phyloP scores from a whole-genome alignment of 1,140 invertebrate genomes.

The Teleopsis dalmanni region DNA sequence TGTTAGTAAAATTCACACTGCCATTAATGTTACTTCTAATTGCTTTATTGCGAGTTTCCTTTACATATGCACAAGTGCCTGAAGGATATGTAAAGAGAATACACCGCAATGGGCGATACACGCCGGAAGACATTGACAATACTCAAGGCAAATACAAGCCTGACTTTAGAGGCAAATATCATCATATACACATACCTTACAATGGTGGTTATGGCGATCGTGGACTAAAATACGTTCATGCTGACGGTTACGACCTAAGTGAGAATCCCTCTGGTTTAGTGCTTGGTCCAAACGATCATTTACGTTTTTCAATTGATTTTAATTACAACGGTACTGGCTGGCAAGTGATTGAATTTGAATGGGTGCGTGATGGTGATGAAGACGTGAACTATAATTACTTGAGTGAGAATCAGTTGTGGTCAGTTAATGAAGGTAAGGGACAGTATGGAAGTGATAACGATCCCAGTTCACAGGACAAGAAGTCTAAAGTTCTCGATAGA shows the following conservation, averaged over 20 bases:
- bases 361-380: conserved; percentile 31
- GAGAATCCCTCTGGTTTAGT: conserved; percentile 15
- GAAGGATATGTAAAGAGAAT: neutral
- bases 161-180: conserved; percentile 37
- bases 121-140: conserved; percentile 23
- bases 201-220: conserved; percentile 38
- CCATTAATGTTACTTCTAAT: neutral
- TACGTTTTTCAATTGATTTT: conserved; percentile 39
- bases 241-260: conserved; percentile 12
- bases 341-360: conserved; percentile 37
- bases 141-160: conserved; percentile 26
- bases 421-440: neutral
- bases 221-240: conserved; percentile 23
- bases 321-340: conserved; percentile 37
- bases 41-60: neutral
- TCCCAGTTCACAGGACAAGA: neutral
- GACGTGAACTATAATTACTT: conserved; percentile 24
- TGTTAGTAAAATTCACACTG: neutral
- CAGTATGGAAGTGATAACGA: too few species aligned
- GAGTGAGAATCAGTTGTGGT: conserved; percentile 34
- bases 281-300: conserved; percentile 31
- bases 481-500: neutral
- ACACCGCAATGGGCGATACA: conserved; percentile 20
- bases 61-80: neutral
- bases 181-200: conserved; percentile 31